A percentile compares a stretch with the other conserved stretches of the same genome.
These are phyloP conservation scores for Dipodomys ordii DNA, from an alignment of 2,113 vertebrate genomes.

Conservation along the genomic window DNA sequence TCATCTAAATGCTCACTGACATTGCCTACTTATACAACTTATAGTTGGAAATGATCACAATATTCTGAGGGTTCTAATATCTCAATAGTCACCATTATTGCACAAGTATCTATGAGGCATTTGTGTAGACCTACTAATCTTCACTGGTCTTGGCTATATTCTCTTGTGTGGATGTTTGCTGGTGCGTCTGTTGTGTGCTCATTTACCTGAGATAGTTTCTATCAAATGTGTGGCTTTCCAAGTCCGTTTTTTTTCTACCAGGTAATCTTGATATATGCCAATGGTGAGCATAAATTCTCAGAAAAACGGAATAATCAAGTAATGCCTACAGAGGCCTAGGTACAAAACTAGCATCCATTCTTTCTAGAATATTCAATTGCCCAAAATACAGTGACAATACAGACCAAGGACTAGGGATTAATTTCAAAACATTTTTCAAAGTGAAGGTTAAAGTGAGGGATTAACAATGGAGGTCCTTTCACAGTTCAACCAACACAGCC, in stretches of 20 bases:
- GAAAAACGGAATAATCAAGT: not conserved
- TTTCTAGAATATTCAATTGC: not conserved
- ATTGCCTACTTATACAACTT: not conserved
- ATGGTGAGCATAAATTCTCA: not conserved
- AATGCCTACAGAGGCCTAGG: not conserved
- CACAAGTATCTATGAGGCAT: not conserved
- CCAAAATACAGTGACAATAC: not conserved
- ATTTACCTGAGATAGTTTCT: not conserved
- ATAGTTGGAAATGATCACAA: not conserved
- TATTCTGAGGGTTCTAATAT: not conserved
- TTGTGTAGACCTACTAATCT: not conserved
- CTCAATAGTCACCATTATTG: not conserved
- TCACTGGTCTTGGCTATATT: not conserved
- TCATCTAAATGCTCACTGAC: too few relatives aligned
- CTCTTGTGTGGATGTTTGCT: not conserved
- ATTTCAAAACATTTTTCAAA: not conserved
- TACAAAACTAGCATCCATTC: not conserved
- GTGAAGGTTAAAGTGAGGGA: not conserved
- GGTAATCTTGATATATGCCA: not conserved
- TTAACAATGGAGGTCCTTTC: not conserved
- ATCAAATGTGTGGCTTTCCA: too few relatives aligned
- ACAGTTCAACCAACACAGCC: not conserved
- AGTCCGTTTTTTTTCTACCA: too few relatives aligned
- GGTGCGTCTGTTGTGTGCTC: not conserved
- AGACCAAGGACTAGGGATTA: not conserved